Base-by-base conservation (phyloP, 2,113 vertebrate genomes). In the Zosterops pallidus region DNA sequence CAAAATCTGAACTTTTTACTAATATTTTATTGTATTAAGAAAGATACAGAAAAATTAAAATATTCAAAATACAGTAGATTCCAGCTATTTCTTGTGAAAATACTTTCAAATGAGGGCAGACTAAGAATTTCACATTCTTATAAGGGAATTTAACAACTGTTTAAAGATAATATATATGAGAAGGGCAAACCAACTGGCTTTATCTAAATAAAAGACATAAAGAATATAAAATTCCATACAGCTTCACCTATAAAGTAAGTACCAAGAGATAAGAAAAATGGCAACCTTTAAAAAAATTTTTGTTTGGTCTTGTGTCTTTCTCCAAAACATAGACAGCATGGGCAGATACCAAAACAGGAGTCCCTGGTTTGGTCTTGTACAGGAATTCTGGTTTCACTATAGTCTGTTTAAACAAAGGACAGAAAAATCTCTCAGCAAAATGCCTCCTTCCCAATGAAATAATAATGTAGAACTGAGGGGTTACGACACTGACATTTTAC, bases 201-300 rank as follows among this genome's bases (percentile, higher is more conserved):
- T 75, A 46, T 46, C 49, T 53, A 75, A 35, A 56, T 41, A 53
- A 81, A 80, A 69, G n/a, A 75, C 14, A 37, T 50, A 55, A 81
- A 90, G 46, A 82, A 42, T 53, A 17, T 33, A 5, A 80, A 46
- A 16, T 77, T 85, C 19, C 14, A 33, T 31, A 42, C 2, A 69
- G 24, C 19, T 76, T 94, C 50, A 85, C 15, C 49, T 68, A 50
- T n/a, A 94, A 84, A 71, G 15, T 35, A 89, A 39, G 18, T 49
- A 64, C 12, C 20, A 47, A 50, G 9, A 69, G 12, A 71, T 68
- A 9, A 84, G 11, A 26, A 87, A 82, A 94, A 74, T 4, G 2
- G 26, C 16, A 60, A n/a, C 5, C 12, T 49, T 68, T 62, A 52
- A 1, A 0, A 9, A 23, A 25, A 11, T 0, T 2, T 39, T 62